Conservation (phyloP, 1,140 invertebrate species). For the Drosophila parabipectinata region DNA sequence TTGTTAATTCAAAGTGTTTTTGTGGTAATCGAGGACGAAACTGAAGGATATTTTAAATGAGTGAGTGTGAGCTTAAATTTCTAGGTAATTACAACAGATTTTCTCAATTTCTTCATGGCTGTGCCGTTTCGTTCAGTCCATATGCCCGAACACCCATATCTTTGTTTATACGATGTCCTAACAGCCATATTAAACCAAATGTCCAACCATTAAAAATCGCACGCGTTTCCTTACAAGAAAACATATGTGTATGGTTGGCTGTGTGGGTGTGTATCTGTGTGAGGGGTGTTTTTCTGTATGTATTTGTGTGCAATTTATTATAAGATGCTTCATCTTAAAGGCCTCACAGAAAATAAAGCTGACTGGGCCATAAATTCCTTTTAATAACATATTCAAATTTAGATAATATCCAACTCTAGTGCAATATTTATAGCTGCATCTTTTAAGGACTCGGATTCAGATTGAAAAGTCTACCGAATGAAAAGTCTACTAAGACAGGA, state of each 20-base stretch:
- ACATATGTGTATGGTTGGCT: background rate
- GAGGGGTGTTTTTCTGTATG: conserved; percentile 10
- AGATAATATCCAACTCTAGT: conserved; percentile 61
- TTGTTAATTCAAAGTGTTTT: conserved; percentile 27
- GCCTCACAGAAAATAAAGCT: conserved; percentile 26
- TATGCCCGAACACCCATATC: conserved; percentile 23
- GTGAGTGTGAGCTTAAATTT: background rate
- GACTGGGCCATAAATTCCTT: conserved; percentile 58
- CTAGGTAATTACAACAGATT: background rate
- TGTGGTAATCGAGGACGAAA: conserved; percentile 20
- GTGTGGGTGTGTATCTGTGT: conserved; percentile 2
- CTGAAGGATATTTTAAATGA: conserved; percentile 10
- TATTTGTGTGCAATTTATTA: conserved; percentile 49
- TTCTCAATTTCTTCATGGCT: conserved; percentile 1
- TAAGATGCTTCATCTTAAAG: conserved; percentile 37
- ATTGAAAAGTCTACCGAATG: conserved; percentile 19
- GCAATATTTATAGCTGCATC: conserved; percentile 43
- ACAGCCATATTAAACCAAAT: conserved; percentile 47
- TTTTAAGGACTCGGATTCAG: conserved; percentile 18
- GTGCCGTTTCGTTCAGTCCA: conserved; percentile 26
- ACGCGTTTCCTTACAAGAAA: conserved; percentile 21
- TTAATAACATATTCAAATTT: conserved; percentile 78
- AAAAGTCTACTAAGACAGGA: conserved; percentile 16
- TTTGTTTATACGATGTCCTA: conserved; percentile 28
- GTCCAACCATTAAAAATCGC: conserved; percentile 48